Conservation (phyloP, 1,140 invertebrate species). For the Berghia stephanieae region DNA sequence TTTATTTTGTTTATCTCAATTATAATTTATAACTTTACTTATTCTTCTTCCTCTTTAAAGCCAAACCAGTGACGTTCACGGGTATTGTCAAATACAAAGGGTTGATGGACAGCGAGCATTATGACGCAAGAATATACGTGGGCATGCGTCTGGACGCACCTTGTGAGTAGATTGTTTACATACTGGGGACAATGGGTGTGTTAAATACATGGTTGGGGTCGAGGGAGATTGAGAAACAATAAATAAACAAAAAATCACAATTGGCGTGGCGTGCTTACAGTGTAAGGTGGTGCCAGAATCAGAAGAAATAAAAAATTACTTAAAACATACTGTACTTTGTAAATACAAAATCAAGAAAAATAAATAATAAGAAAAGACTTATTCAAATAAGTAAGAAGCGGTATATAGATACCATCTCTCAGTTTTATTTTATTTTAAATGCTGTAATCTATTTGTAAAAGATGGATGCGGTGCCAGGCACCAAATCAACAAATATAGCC, state of each 20-base stretch:
- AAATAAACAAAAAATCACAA: no score
- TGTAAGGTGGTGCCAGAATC: no score
- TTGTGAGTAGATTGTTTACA: slow-evolving; percentile 35
- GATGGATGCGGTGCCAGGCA: no score
- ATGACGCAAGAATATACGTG: slow-evolving; percentile 45
- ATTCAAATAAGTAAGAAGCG: no score
- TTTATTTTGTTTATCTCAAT: no score
- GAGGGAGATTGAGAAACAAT: background rate
- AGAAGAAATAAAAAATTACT: no score
- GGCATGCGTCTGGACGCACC: slow-evolving; percentile 53
- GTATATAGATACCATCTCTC: no score
- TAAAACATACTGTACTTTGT: no score
- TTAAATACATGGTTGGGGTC: background rate
- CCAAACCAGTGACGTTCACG: slow-evolving; percentile 50
- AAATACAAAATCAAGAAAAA: background rate
- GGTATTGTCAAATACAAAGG: slow-evolving; percentile 59
- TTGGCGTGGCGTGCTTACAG: background rate
- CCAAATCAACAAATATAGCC: no score
- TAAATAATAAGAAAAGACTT: no score
- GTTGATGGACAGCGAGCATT: slow-evolving; percentile 43
- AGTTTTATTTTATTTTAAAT: no score
- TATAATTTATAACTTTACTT: background rate
- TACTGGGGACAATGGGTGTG: background rate
- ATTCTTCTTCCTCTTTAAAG: slow-evolving; percentile 35
- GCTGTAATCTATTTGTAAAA: no score